Evolutionary conservation across 2,113 vertebrate species (phyloP).

Genomic region (Rhynchomys soricoides): DNA sequence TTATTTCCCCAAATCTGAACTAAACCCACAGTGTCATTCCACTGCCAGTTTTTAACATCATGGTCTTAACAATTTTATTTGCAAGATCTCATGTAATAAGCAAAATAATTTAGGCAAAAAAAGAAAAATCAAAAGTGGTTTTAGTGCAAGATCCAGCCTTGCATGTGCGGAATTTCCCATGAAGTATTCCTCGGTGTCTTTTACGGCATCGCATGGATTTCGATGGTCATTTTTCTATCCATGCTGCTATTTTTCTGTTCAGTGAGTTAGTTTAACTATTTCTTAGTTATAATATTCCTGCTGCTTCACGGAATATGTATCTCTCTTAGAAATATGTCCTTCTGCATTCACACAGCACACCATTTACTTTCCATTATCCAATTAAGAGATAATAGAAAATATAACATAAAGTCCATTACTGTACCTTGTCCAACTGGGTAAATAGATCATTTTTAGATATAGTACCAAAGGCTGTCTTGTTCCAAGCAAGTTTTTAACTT

Average conservation of each 20-base stretch:
- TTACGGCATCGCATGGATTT: not conserved
- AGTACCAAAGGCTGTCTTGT: not conserved
- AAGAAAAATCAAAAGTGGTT: not conserved
- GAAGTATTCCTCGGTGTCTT: not conserved
- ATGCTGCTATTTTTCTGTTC: not conserved
- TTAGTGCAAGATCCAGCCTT: not conserved
- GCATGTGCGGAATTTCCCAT: not conserved
- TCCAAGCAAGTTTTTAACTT: constrained; percentile 43
- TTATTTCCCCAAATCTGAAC: not conserved
- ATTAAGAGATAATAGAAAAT: constrained; percentile 48
- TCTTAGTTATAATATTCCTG: not conserved
- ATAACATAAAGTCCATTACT: not conserved
- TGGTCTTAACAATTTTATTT: not conserved
- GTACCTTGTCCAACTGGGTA: not conserved
- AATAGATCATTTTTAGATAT: constrained; percentile 23
- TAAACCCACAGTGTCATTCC: not conserved
- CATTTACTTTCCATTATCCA: not conserved
- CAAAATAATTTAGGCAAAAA: constrained; percentile 21
- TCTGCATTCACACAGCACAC: not conserved
- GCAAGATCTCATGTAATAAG: not conserved
- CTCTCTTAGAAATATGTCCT: not conserved
- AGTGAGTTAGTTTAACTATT: not conserved
- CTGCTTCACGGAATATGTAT: not conserved
- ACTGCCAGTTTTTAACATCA: not conserved
- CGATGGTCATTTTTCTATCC: not conserved